Conservation (phyloP, 2,888 invertebrate genomes). For the Drosophila melanosoma region DNA sequence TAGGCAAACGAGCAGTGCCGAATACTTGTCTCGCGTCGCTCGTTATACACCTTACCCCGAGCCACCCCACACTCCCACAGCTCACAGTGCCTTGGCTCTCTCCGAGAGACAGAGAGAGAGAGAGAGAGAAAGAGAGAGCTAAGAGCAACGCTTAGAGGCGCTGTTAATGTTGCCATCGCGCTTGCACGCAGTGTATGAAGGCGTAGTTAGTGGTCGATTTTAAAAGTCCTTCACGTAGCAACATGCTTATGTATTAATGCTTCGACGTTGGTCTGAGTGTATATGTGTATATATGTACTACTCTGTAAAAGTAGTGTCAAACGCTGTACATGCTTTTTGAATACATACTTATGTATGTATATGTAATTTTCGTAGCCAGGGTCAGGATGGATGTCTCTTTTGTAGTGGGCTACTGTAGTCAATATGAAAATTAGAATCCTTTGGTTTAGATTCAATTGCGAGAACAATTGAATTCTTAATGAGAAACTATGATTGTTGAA, state of each 20-base stretch:
- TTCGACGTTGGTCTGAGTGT: slow-evolving; percentile 12
- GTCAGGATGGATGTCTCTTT: slow-evolving; percentile 65
- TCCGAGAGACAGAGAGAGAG: slow-evolving; percentile 9
- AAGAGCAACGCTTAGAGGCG: slow-evolving; percentile 23
- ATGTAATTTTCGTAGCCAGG: slow-evolving; percentile 61
- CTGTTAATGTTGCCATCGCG: slow-evolving; percentile 67
- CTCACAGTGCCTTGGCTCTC: slow-evolving; percentile 16
- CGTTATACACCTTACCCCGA: background rate
- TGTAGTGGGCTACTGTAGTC: slow-evolving; percentile 47
- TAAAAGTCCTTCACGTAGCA: slow-evolving; percentile 74
- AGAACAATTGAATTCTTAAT: background rate
- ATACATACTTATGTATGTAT: slow-evolving; percentile 33
- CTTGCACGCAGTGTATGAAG: slow-evolving; percentile 34
- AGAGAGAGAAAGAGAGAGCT: slow-evolving; percentile 4
- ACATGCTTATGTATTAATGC: slow-evolving; percentile 20
- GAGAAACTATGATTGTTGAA: background rate
- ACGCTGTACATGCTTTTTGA: slow-evolving; percentile 38
- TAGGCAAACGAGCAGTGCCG: slow-evolving; percentile 53
- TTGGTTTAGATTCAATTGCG: background rate
- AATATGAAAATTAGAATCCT: background rate
- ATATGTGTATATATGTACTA: slow-evolving; percentile 18
- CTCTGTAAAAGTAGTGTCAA: slow-evolving; percentile 75
- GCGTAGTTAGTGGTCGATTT: slow-evolving; percentile 72
- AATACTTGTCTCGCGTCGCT: slow-evolving; percentile 26
- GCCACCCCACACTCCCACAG: background rate